Base-by-base conservation (phyloP, 2,888 invertebrate genomes). In the Dynastes hyllus region DNA sequence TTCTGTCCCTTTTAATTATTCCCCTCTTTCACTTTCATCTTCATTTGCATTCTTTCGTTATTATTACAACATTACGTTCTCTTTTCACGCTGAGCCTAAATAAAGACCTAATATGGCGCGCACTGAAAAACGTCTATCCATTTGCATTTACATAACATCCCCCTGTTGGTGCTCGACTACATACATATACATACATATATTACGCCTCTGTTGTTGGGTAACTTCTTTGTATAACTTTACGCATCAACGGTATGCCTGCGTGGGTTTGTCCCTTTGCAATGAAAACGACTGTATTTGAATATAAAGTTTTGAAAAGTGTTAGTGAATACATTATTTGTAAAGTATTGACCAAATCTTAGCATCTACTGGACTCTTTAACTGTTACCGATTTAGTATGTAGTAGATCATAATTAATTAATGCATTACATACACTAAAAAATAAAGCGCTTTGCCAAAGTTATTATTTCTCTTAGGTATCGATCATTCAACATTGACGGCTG, bases 1-100 rank as follows among this genome's bases (percentile, higher is more conserved):
- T 71, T 32, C 32, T 71, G 73, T 75, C 61, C 73, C 73, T 75
- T 75, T 75, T 75, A 75, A 75, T 75, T 75, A 75, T 63, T 63
- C 73, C 37, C 51, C 29, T 27, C 40, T 75, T 75, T 75, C 61
- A 75, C 73, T 61, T 75, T 63, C 73, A 61, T 61, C 73, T 75
- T 75, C 73, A 75, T 75, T 75, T 75, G 50, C 73, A 75, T 75
- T 61, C 73, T 61, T 61, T 61, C 73, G 55, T 75, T 75, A 75
- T 75, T 75, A 58, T 75, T 75, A 75, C 61, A 75, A 75, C 63
- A 63, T 75, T 50, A 45, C 73, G 61, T 37, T 75, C 73, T 61
- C 73, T 75, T 75, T 71, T 32, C 71, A 61, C 61, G 73, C 61
- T 29, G 61, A 63, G 45, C 73, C 73, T 50, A 75, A 75, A 75